These are phyloP conservation scores for Euura lappo DNA, from an alignment of 1,140 invertebrate genomes.

Conservation along the genomic window DNA sequence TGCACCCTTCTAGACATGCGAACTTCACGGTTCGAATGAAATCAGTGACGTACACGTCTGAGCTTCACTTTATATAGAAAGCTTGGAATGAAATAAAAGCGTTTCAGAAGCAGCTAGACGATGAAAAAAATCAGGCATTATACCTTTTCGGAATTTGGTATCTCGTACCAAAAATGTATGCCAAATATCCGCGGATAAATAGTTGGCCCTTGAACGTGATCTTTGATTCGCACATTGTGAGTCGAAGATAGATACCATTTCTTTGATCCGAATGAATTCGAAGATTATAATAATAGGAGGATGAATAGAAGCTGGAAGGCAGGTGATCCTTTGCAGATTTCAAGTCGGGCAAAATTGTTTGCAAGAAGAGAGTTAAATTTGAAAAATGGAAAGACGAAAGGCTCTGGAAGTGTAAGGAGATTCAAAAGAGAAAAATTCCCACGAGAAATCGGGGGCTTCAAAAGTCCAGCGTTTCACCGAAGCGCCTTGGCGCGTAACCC, in stretches of 20 bases:
- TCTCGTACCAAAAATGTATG: no score
- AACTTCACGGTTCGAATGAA: no score
- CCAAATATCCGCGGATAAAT: background rate
- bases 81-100: no score
- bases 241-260: background rate
- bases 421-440: background rate
- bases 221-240: background rate
- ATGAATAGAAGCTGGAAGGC: background rate
- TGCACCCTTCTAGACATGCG: no score
- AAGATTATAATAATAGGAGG: background rate
- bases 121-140: no score
- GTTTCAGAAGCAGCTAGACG: no score
- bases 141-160: no score
- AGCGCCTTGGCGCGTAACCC: background rate
- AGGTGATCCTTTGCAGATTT: background rate
- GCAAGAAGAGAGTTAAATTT: background rate
- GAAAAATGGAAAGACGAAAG: background rate
- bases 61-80: no score
- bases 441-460: background rate
- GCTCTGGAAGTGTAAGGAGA: no score
- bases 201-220: background rate
- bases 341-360: background rate
- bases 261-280: background rate
- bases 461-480: background rate
- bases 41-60: no score